Evolutionary conservation across 2,797 vertebrate genomes (phyloP), one percentile per base, ranked within the genome.

Genomic region (Neosilurus mollespiculum): DNA sequence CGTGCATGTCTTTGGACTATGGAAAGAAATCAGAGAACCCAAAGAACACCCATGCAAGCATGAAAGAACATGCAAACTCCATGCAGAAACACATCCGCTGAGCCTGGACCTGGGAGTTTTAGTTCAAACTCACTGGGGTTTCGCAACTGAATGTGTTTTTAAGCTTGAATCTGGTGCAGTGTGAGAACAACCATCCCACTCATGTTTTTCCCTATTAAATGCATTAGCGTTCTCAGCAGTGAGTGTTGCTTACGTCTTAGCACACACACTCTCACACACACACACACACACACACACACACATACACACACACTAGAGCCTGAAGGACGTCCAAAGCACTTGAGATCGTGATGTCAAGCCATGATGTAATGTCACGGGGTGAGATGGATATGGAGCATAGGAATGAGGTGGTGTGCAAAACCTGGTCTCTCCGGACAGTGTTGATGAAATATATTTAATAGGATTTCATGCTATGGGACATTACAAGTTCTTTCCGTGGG

Each of bases 331-430:
- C 56, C 53, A 37, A 43, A 34, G 15, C 18, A 7, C 30, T 4
- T 58, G 72, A 43, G 83, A 53, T 62, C 30, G 64, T 69, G 51
- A 85, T 62, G 76, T 54, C 24, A 77, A 78, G 66, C 71, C 65
- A n/a, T 49, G 58, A 85, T 62, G 76, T 54, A 51, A 77, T 72
- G 66, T 71, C 65, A 24, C 30, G n/a, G 73, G 67, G 37, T 65
- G 58, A 54, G 72, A 78, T 22, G 15, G 22, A 26, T 65, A 82
- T 43, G 5, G 81, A 26, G 64, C 2, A 37, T n/a, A 24, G 22
- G 59, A n/a, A 58, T 64, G 58, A 76, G 58, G 7, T 22, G 3
- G 61, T 58, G 51, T 67, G 24, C n/a, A 30, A 14, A 59, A 26
- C 24, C 72, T 20, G 22, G 54, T 54, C 24, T 76, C 61, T 49